Evolutionary conservation across 2,797 vertebrate genomes (phyloP), one percentile per base, ranked within the genome.

Genomic region (Cephalopachus bancanus): DNA sequence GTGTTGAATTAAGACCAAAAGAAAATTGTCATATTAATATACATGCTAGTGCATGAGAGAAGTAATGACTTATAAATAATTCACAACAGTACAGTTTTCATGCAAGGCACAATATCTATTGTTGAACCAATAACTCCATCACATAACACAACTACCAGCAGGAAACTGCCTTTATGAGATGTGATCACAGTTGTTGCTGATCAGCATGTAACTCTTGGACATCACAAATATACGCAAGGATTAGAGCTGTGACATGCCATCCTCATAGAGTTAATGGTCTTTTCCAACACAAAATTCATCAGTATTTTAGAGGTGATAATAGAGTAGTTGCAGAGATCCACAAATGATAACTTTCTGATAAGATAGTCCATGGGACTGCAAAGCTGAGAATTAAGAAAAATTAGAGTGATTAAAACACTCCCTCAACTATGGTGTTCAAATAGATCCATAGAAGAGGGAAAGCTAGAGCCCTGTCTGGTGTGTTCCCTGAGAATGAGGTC

Each of bases 1-100:
- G 49, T 76, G 30, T 80, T 69, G 26, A 97, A 57, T 49, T 75
- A 57, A 28, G 60, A 10, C 44, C 37, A 22, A 44, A 75, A 91
- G 51, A 94, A 53, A 79, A 93, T 76, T 71, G 75, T 17, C 51
- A 17, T 67, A 65, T 92, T 37, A 79, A 92, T 60, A 55, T 84
- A 67, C 8, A 59, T 94, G 51, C 78, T 90, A 37, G 88, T 64
- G 14, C 79, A 83, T 62, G 64, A 94, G 60, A 93, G 57, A 95
- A 96, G 44, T 83, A 95, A 79, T 93, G 65, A 22, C 89, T 93
- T 28, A 93, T 89, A 28, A 84, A 14, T 78, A 93, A 60, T 9
- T 84, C 33, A 71, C 10, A 78, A 60, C 83, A 91, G 44, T 59
- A 84, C 3, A 57, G 17, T 76, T 96, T 85, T 65, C 83, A 51